Conservation (phyloP, 2,113 vertebrate species). For the Nicator chloris region DNA sequence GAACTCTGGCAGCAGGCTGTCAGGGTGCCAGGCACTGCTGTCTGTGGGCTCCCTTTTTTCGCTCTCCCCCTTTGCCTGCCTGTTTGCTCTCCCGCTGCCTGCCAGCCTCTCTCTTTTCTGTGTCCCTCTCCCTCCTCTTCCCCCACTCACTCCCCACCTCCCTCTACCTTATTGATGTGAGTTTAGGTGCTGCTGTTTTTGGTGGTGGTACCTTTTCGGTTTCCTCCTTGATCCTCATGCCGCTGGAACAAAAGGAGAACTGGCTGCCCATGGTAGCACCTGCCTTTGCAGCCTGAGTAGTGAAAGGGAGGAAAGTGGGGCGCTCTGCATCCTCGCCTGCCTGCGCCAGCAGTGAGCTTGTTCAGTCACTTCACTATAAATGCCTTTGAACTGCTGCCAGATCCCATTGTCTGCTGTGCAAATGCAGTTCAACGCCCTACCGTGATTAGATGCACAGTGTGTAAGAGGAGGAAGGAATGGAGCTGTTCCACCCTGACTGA, state of each 20-base stretch:
- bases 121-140: background rate
- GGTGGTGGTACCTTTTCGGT: background rate
- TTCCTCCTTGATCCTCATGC: background rate
- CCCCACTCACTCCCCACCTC: background rate
- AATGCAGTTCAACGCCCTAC: background rate
- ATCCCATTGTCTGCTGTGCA: conserved; percentile 1
- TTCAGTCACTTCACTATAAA: background rate
- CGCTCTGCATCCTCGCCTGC: background rate
- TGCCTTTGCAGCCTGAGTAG: background rate
- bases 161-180: background rate
- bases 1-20: background rate
- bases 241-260: background rate
- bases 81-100: background rate
- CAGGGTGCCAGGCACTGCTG: conserved; percentile 1
- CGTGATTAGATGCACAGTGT: background rate
- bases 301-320: background rate
- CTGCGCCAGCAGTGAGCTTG: background rate
- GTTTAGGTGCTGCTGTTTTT: background rate
- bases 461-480: background rate
- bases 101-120: background rate
- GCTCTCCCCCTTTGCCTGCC: background rate
- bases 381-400: conserved; percentile 48
- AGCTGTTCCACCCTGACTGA: background rate
- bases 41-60: background rate
- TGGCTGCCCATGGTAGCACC: background rate